Conservation (phyloP, 2,113 vertebrate species). For the Perccottus glenii region DNA sequence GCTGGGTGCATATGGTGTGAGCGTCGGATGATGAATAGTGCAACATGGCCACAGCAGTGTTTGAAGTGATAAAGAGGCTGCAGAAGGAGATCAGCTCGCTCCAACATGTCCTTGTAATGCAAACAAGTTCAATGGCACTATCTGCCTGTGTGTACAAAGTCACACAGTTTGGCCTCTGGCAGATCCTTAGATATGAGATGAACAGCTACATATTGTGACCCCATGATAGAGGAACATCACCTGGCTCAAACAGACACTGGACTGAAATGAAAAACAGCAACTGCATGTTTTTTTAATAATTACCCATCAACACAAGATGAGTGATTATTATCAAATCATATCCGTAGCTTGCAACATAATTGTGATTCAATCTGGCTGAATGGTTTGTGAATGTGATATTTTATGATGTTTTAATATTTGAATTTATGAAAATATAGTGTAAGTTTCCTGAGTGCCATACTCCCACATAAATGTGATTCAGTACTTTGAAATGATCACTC, state of each 20-base stretch:
- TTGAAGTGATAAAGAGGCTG: constrained; percentile 52
- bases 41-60: constrained; percentile 44
- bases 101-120: constrained; percentile 47
- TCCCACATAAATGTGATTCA: neutral
- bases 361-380: too few relatives aligned
- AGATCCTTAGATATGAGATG: neutral
- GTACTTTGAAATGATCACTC: neutral
- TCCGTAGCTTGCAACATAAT: too few relatives aligned
- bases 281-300: too few relatives aligned
- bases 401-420: too few relatives aligned
- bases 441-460: too few relatives aligned
- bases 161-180: neutral
- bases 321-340: too few relatives aligned
- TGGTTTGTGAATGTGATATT: too few relatives aligned
- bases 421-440: too few relatives aligned
- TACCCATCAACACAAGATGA: too few relatives aligned
- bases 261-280: neutral
- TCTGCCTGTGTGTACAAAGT: constrained; percentile 13
- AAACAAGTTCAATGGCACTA: constrained; percentile 26
- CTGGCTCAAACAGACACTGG: neutral
- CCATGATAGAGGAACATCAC: neutral
- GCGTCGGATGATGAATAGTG: constrained; percentile 61
- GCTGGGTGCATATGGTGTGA: constrained; percentile 17
- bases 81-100: constrained; percentile 28
- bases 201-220: neutral